Percentiles rank a stretch among this genome's conserved stretches.
phyloP scores from a whole-genome alignment of 2,888 invertebrate species.

The Eristalis arbustorum region DNA sequence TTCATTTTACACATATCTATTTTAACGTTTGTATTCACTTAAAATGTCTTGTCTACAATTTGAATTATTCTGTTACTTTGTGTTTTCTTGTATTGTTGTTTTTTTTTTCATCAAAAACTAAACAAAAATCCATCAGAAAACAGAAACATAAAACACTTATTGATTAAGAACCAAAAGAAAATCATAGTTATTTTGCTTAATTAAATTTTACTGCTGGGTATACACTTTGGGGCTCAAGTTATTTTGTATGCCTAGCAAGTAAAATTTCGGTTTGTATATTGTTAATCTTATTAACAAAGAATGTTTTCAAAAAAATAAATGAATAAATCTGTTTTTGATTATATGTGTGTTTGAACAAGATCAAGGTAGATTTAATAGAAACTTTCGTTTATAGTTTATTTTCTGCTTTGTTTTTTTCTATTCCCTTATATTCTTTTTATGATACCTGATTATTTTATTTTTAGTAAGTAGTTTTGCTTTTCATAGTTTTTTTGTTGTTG shows the following conservation, averaged over 20 bases:
- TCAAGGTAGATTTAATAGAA: conserved; percentile 64
- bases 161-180: conserved; percentile 8
- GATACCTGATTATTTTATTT: conserved; percentile 49
- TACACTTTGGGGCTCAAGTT: conserved; percentile 62
- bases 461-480: conserved; percentile 57
- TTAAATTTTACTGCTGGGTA: conserved; percentile 62
- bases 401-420: conserved; percentile 23
- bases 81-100: conserved; percentile 12
- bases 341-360: conserved; percentile 45
- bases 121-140: conserved; percentile 13
- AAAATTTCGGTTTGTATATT: conserved; percentile 33
- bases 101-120: conserved; percentile 23
- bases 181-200: neutral
- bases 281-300: neutral
- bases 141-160: conserved; percentile 15
- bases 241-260: conserved; percentile 61
- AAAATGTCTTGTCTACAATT: conserved; percentile 28
- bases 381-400: conserved; percentile 58
- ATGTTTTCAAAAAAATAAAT: neutral
- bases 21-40: conserved; percentile 23
- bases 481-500: conserved; percentile 18
- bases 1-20: conserved; percentile 9
- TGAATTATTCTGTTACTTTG: conserved; percentile 2
- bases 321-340: conserved; percentile 28
- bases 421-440: conserved; percentile 35